Evolutionary conservation across 2,113 vertebrate species (phyloP).

Genomic region (Callionymus lyra): DNA sequence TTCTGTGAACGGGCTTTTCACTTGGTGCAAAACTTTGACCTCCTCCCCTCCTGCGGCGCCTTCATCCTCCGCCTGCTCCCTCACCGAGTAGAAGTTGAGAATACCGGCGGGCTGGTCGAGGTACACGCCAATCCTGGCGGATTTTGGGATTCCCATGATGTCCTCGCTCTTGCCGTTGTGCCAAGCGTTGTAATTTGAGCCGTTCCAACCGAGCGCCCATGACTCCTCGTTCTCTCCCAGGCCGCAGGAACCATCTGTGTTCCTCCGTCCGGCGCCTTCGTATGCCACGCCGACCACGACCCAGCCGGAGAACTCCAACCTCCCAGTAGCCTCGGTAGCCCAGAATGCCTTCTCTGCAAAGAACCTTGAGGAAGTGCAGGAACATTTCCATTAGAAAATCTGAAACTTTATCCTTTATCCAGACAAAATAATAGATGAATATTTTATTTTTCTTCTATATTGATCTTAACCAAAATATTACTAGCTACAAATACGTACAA

Average conservation of each 20-base stretch:
- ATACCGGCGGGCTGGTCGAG: constrained; percentile 58
- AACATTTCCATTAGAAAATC: too few relatives aligned
- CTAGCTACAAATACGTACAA: too few relatives aligned
- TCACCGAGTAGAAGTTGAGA: constrained; percentile 47
- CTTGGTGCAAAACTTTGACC: constrained; percentile 31
- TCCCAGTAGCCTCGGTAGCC: constrained; percentile 57
- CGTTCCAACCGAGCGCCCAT: constrained; percentile 55
- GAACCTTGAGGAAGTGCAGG: constrained; percentile 33
- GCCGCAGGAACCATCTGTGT: constrained; percentile 40
- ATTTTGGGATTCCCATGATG: constrained; percentile 22
- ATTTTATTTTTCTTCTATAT: too few relatives aligned
- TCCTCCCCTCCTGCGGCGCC: constrained; percentile 20
- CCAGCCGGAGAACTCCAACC: constrained; percentile 48
- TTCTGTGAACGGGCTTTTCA: constrained; percentile 30
- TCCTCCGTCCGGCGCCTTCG: constrained; percentile 43
- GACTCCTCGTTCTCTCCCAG: constrained; percentile 61
- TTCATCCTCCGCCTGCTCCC: constrained; percentile 30
- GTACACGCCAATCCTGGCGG: constrained; percentile 47
- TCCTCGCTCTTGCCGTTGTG: constrained; percentile 26
- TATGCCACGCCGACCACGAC: constrained; percentile 42
- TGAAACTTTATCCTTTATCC: too few relatives aligned
- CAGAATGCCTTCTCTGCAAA: constrained; percentile 49
- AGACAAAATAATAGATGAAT: too few relatives aligned
- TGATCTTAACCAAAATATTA: too few relatives aligned
- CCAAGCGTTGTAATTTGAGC: constrained; percentile 50